Base-by-base conservation (phyloP, 2,888 invertebrate genomes). In the Drosophila buzzatii region DNA sequence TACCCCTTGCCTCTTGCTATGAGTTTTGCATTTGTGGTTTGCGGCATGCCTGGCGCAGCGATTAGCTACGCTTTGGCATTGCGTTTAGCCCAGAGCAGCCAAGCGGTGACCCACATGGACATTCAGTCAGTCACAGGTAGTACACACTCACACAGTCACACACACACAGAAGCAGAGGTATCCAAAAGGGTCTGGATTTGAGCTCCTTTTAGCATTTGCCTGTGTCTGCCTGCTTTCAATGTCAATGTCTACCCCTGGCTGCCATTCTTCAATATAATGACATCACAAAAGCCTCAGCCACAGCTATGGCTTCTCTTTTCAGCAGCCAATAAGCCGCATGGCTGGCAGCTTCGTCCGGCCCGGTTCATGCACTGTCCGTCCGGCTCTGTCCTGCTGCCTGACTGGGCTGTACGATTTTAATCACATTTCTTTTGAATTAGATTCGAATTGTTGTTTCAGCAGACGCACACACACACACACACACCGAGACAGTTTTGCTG, bases 231-330 rank as follows among this genome's bases (percentile, higher is more conserved):
- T 70, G 70, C 82, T 87, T 90, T 87, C 85, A 86, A 86, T 90
- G 89, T 89, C 89, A 85, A 85, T 85, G 79, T 78, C 76, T 77
- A 79, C 76, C 76, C 76, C 73, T 66, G 80, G 81, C 83, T 89
- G 85, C 89, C 89, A 91, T 91, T 90, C 90, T 92, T 91, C 91
- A 92, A 91, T 89, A 91, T 92, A 92, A 91, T 92, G 92, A 92
- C 92, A 92, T 91, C 91, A 92, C 92, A 92, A 92, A 92, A 91
- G 92, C 87, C 64, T 52, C 61, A 89, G 91, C 81, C n/a, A 23
- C 18, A n/a, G 55, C 39, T 27, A 35, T 27, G 20, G 55, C 42
- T 62, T 47, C 66, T 74, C 67, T 64, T 79, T 78, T 79, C 76
- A 83, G 68, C 77, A 76, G 75, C 81, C 78, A 80, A 73, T 80